Conservation (phyloP, 2,888 invertebrate species). For the Pyrocoelia pectoralis region DNA sequence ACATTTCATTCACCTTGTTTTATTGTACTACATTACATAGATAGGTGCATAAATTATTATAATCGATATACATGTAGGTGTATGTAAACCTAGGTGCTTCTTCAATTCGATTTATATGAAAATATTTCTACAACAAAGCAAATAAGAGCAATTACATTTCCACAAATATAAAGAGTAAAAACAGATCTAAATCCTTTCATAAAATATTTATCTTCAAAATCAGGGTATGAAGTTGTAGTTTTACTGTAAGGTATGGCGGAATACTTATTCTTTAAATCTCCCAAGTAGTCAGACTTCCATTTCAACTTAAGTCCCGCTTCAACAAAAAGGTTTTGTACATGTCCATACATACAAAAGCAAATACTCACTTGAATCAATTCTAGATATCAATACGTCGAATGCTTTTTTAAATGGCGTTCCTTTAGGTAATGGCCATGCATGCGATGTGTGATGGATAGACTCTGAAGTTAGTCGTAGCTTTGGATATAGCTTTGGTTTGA, state of each 20-base stretch:
- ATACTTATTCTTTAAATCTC: neutral
- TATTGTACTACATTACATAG: too few species aligned
- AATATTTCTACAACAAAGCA: slow-evolving; percentile 12
- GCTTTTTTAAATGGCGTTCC: slow-evolving; percentile 37
- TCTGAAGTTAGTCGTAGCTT: slow-evolving; percentile 34
- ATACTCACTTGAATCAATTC: slow-evolving; percentile 34
- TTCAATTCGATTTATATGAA: neutral
- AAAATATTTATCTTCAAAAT: slow-evolving; percentile 11
- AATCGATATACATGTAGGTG: too few species aligned
- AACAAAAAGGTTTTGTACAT: neutral
- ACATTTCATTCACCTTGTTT: too few species aligned
- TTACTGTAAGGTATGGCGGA: slow-evolving; percentile 5
- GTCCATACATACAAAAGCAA: too few species aligned
- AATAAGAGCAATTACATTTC: neutral
- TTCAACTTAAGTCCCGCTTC: slow-evolving; percentile 5
- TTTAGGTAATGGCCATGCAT: slow-evolving; percentile 36
- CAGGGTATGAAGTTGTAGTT: slow-evolving; percentile 4
- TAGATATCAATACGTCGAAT: slow-evolving; percentile 35
- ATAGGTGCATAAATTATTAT: too few species aligned
- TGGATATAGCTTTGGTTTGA: slow-evolving; percentile 4
- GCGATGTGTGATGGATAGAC: slow-evolving; percentile 33
- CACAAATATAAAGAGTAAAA: neutral
- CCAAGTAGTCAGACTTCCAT: slow-evolving; percentile 8
- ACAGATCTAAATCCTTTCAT: slow-evolving; percentile 11
- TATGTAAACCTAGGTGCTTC: too few species aligned